These are phyloP conservation scores for Muschampia staudingeri DNA, from an alignment of 2,888 invertebrate genomes.

Conservation along the genomic window DNA sequence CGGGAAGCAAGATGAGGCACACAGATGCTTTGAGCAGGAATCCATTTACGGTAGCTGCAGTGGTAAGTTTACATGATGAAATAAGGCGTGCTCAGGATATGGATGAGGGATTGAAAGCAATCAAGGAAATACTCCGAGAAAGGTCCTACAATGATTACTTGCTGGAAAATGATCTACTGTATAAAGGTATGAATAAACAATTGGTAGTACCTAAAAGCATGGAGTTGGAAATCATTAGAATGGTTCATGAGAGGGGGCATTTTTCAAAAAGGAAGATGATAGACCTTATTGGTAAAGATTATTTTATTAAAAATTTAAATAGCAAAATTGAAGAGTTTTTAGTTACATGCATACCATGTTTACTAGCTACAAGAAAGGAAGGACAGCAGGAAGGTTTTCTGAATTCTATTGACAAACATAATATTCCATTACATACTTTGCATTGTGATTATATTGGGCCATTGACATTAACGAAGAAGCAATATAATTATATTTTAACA, in stretches of 20 bases:
- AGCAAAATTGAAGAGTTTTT: background rate
- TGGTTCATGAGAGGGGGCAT: background rate
- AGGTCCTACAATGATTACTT: background rate
- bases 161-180: background rate
- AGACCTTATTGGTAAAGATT: background rate
- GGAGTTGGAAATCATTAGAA: background rate
- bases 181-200: background rate
- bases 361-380: background rate
- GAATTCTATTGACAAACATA: background rate
- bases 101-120: background rate
- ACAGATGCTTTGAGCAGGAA: background rate
- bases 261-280: background rate
- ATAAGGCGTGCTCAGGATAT: background rate
- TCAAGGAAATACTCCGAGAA: background rate
- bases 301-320: background rate
- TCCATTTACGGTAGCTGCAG: background rate
- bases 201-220: background rate
- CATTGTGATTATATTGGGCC: background rate
- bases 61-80: background rate
- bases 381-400: background rate
- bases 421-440: background rate
- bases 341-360: background rate
- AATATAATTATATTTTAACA: background rate
- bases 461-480: background rate
- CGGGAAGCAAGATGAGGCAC: constrained; percentile 44